phyloP scores from a whole-genome alignment of 2,797 vertebrate genomes.

The Lindbergichthys nudifrons region DNA sequence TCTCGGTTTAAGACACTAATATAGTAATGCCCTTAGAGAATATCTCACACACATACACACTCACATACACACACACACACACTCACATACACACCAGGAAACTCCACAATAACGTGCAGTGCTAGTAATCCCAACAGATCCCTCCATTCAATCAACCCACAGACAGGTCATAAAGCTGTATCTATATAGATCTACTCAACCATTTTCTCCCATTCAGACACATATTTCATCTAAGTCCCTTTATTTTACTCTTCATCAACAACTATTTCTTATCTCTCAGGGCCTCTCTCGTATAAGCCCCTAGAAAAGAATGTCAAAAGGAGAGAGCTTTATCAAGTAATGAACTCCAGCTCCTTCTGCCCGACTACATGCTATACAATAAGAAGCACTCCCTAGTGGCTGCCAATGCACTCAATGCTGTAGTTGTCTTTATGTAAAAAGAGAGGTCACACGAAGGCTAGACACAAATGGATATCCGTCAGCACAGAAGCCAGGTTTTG shows the following conservation, averaged over 20 bases:
- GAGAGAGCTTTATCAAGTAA: constrained; percentile 10
- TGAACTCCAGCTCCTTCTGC: constrained; percentile 1
- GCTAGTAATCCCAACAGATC: constrained; percentile 42
- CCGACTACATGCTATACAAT: background rate
- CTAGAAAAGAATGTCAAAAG: background rate
- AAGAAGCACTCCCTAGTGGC: background rate
- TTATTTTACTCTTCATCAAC: constrained; percentile 28
- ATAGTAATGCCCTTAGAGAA: constrained; percentile 55
- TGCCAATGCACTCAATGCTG: background rate
- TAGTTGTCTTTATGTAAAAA: constrained; percentile 33
- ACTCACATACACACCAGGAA: constrained; percentile 20
- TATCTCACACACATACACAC: constrained; percentile 12
- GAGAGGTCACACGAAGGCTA: constrained; percentile 48
- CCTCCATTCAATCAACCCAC: constrained; percentile 44
- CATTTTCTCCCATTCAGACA: constrained; percentile 4
- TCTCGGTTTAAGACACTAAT: constrained; percentile 66
- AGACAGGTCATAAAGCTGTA: constrained; percentile 33
- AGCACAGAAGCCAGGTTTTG: constrained; percentile 1
- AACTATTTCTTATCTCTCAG: constrained; percentile 10
- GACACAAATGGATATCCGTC: constrained; percentile 45
- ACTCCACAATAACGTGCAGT: constrained; percentile 32
- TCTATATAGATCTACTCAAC: constrained; percentile 15
- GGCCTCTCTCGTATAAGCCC: constrained; percentile 6
- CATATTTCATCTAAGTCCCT: background rate
- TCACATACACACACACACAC: constrained; percentile 22